Conservation (phyloP, 2,113 vertebrate genomes). For the Dolichotis patagonum region DNA sequence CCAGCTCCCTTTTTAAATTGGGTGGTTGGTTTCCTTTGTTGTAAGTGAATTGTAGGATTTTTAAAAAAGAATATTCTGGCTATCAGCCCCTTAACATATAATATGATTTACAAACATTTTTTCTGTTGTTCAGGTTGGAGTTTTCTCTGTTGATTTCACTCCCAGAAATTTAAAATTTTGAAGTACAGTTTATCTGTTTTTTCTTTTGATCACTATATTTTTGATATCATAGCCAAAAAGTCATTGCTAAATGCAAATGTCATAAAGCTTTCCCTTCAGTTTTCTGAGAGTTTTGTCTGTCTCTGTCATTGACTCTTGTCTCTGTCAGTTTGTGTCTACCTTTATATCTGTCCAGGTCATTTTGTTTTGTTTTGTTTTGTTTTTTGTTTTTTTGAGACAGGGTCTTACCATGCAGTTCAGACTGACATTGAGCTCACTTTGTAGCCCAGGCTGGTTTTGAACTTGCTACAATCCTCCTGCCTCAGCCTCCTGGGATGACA, state of each 20-base stretch:
- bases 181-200: not conserved
- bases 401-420: too few relatives aligned
- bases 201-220: constrained; percentile 1
- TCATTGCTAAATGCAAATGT: not conserved
- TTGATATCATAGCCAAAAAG: not conserved
- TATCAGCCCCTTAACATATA: not conserved
- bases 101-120: constrained; percentile 29
- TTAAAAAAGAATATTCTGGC: not conserved
- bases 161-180: constrained; percentile 16
- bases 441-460: too few relatives aligned
- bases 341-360: not conserved
- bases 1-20: not conserved
- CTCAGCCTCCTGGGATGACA: too few relatives aligned
- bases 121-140: not conserved
- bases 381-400: too few relatives aligned
- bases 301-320: not conserved
- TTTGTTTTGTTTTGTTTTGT: too few relatives aligned
- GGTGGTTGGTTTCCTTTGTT: not conserved
- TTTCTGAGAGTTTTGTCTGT: not conserved
- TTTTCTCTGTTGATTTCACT: not conserved
- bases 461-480: too few relatives aligned
- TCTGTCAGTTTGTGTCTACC: not conserved
- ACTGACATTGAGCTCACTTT: too few relatives aligned
- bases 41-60: not conserved
- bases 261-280: not conserved